These are phyloP conservation scores for Sinosuthora webbiana DNA, from an alignment of 2,113 vertebrate genomes.

Conservation along the genomic window DNA sequence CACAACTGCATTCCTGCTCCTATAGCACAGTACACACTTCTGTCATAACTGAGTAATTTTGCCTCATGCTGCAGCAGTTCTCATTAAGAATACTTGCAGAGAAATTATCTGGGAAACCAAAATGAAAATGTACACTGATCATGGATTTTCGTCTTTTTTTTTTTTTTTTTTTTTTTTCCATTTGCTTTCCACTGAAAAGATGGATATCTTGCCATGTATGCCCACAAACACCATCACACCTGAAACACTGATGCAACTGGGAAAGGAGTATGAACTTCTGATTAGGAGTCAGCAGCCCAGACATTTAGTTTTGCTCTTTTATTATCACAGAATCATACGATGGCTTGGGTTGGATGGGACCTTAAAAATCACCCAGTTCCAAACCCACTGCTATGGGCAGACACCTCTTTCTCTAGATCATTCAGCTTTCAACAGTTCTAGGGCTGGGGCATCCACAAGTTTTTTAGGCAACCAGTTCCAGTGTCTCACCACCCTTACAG, in stretches of 20 bases:
- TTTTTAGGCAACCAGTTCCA: background rate
- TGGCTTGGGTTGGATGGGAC: background rate
- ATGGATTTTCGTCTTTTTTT: rapidly evolving
- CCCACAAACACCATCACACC: background rate
- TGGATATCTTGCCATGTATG: background rate
- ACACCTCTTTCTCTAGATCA: background rate
- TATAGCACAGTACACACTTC: background rate
- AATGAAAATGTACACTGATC: background rate
- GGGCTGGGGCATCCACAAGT: background rate
- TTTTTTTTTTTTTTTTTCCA: rapidly evolving
- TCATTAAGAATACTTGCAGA: background rate
- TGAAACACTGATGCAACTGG: background rate
- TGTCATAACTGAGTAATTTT: background rate
- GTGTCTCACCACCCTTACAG: background rate
- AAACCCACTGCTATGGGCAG: background rate
- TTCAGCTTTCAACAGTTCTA: background rate
- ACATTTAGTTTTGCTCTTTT: background rate
- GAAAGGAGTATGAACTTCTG: background rate
- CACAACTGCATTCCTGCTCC: background rate
- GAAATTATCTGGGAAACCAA: background rate
- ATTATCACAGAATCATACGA: background rate
- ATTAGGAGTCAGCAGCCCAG: background rate
- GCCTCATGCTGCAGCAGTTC: background rate
- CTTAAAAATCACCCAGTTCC: background rate
- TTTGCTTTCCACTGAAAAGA: background rate